Conservation (phyloP, 2,113 vertebrate species). For the Tragulus kanchil region DNA sequence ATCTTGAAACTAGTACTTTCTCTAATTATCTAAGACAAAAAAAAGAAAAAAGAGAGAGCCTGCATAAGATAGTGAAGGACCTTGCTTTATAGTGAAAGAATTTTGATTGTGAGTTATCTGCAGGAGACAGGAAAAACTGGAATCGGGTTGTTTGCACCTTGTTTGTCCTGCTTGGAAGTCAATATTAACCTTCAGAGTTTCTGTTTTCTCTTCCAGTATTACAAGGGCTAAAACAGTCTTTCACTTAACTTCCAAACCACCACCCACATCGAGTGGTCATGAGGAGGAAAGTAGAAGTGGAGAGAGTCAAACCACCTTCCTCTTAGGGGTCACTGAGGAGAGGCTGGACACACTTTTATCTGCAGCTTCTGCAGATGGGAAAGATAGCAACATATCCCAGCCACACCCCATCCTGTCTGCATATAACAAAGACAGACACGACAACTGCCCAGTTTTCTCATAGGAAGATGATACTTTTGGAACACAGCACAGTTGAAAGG, state of each 20-base stretch:
- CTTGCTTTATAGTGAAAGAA: background rate
- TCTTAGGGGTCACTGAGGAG: background rate
- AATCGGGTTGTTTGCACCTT: background rate
- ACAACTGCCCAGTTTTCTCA: background rate
- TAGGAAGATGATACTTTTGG: background rate
- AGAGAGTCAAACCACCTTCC: background rate
- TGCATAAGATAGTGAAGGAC: background rate
- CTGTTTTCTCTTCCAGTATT: background rate
- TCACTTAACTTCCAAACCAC: conserved; percentile 1
- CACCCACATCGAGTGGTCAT: background rate
- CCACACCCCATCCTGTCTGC: background rate
- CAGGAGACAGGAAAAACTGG: background rate
- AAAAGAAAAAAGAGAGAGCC: background rate
- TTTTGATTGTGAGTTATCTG: background rate
- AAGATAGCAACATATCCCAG: background rate
- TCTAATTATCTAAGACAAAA: conserved; percentile 55
- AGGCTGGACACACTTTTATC: conserved; percentile 33
- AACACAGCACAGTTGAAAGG: background rate
- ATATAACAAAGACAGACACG: background rate
- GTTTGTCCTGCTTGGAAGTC: background rate
- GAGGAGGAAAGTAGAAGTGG: background rate
- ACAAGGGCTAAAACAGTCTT: background rate
- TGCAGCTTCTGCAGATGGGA: background rate
- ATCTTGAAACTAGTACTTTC: conserved; percentile 22
- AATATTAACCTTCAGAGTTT: background rate